Percentiles rank a stretch among this genome's conserved stretches.
Conservation (phyloP, 2,888 invertebrate species). For the Acronicta aceris region DNA sequence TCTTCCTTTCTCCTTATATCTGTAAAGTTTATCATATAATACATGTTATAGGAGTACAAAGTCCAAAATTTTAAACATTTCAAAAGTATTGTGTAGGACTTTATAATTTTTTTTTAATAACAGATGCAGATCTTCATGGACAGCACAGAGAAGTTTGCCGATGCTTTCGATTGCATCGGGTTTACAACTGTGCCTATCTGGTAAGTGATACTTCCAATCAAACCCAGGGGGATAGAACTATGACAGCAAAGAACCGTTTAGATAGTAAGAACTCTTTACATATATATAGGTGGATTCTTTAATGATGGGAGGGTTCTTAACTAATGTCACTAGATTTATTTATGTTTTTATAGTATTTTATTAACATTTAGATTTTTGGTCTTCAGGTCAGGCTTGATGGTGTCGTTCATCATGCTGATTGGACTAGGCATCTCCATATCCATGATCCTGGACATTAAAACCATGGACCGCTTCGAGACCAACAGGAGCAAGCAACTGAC, state of each 20-base stretch:
- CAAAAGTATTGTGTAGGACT: too few relatives aligned
- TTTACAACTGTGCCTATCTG: constrained; percentile 97
- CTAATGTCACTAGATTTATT: too few relatives aligned
- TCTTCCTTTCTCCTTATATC: too few relatives aligned
- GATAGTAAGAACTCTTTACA: too few relatives aligned
- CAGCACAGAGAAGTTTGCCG: constrained; percentile 90
- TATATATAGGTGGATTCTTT: too few relatives aligned
- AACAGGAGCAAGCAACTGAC: constrained; percentile 97
- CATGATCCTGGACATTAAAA: constrained; percentile 97
- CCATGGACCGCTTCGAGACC: constrained; percentile 99
- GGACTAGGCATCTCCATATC: constrained; percentile 94
- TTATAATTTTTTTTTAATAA: neutral
- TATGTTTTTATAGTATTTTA: too few relatives aligned
- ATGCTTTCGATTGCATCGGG: constrained; percentile 96
- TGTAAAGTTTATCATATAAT: too few relatives aligned
- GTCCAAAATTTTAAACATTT: too few relatives aligned
- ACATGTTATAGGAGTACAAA: too few relatives aligned
- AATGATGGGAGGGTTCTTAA: too few relatives aligned
- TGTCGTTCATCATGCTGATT: constrained; percentile 92
- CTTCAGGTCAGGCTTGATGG: constrained; percentile 93
- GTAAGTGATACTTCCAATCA: constrained; percentile 69
- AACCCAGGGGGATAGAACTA: too few relatives aligned
- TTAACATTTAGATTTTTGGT: neutral
- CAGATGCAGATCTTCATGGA: constrained; percentile 89
- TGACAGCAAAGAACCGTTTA: too few relatives aligned